Evolutionary conservation across 2,888 invertebrate species (phyloP).

Genomic region (Parnassius apollo): DNA sequence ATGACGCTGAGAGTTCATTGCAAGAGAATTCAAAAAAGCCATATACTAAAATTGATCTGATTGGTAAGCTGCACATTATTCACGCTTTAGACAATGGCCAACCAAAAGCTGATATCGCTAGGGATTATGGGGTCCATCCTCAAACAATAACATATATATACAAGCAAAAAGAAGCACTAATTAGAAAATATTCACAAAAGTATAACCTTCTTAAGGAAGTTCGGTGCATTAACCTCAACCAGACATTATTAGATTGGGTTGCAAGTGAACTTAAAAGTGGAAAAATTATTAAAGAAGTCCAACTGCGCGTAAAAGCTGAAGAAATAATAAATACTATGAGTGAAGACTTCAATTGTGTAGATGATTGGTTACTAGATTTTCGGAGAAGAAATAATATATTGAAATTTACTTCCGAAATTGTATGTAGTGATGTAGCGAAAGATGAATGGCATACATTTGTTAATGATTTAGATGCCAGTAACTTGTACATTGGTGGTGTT

Average conservation of each 20-base stretch:
- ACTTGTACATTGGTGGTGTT: constrained; percentile 41
- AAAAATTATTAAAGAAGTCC: constrained; percentile 37
- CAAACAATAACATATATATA: constrained; percentile 43
- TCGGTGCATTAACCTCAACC: constrained; percentile 39
- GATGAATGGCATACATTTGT: constrained; percentile 40
- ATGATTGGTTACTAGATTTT: constrained; percentile 45
- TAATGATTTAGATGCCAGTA: constrained; percentile 31
- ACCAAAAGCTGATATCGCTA: constrained; percentile 43
- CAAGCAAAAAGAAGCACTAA: constrained; percentile 41
- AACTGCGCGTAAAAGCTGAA: constrained; percentile 37
- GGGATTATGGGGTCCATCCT: constrained; percentile 43
- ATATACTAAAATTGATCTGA: constrained; percentile 38
- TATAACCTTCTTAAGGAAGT: constrained; percentile 32
- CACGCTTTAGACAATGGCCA: constrained; percentile 46
- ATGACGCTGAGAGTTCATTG: constrained; percentile 8
- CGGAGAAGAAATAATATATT: constrained; percentile 42
- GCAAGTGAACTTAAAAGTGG: constrained; percentile 37
- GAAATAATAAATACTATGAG: constrained; percentile 38
- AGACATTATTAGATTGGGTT: constrained; percentile 44
- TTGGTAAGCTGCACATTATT: constrained; percentile 43
- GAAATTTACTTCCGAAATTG: constrained; percentile 34
- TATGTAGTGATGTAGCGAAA: constrained; percentile 23
- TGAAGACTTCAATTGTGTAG: constrained; percentile 38
- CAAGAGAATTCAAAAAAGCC: constrained; percentile 24
- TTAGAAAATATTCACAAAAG: constrained; percentile 41